Base-by-base conservation (phyloP, 2,888 invertebrate species). In the Aleiodes alternator region DNA sequence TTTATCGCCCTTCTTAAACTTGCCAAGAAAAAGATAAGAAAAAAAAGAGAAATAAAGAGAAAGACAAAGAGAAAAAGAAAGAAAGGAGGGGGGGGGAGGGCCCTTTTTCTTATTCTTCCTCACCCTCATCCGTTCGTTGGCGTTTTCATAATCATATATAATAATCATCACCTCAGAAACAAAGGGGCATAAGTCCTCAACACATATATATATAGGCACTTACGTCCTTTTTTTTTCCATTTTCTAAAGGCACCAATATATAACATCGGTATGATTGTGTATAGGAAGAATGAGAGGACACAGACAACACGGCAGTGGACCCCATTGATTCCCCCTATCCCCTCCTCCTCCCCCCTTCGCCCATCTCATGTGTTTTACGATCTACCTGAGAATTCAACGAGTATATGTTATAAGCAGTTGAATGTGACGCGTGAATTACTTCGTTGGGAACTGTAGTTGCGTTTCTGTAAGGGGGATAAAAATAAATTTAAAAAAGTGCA, bases 321-420 rank as follows among this genome's bases (percentile, higher is more conserved):
- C 64, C 64, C 64, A 64, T 64, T 64, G 64, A 64, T 64, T 68
- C 50, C 8, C 11, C 53, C 53, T 50, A 23, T 23, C 23, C 23
- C 23, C 23, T 2, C 23, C 23, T 2, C 23, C 23, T 2, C 23
- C 23, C 23, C 23, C 23, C 23, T 2, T 2, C 23, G 1, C 23
- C 23, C 23, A 23, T 23, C 2, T 2, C 51, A 16, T 12, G 56
- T 66, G 66, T 38, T 77, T 75, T 72, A 77, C 69, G 75, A 75
- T 68, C 59, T 61, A 71, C 72, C 72, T 72, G 55, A 72, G 75
- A 75, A 77, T 77, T 56, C 64, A 48, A 71, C 50, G 51, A 68
- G 68, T 68, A 68, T 51, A 50, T 75, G 53, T 75, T 38, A 43
- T 75, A 70, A 61, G 55, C 29, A 71, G 71, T 61, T 72, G 56